phyloP scores from a whole-genome alignment of 2,888 invertebrate genomes.

The Galerucella pusilla region DNA sequence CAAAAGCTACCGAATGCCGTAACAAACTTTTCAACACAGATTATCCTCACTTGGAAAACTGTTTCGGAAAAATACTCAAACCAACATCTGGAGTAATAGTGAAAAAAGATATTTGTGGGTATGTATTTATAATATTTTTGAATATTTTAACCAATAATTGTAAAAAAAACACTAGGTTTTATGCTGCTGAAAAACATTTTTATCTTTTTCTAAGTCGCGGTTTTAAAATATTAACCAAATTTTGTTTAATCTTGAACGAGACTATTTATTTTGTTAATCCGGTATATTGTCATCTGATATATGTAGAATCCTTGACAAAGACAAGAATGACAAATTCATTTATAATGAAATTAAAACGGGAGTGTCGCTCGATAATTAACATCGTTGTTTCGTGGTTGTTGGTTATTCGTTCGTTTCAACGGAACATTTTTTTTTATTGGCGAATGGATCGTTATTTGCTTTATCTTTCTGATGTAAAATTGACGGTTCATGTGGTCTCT shows the following conservation, averaged over 20 bases:
- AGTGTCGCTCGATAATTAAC: conserved; percentile 10
- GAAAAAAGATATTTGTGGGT: conserved; percentile 43
- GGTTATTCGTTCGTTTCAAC: background rate
- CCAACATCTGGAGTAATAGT: conserved; percentile 32
- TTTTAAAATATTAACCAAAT: no score
- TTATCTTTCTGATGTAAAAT: no score
- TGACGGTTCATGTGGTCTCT: no score
- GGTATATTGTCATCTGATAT: no score
- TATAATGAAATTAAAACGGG: conserved; percentile 19
- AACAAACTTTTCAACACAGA: conserved; percentile 18
- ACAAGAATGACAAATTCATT: background rate
- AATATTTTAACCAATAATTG: background rate
- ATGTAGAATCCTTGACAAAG: no score
- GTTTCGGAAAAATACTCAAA: conserved; percentile 42
- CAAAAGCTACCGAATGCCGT: conserved; percentile 29
- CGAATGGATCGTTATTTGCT: no score
- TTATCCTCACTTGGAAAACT: conserved; percentile 23
- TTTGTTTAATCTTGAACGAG: no score
- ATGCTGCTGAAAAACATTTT: no score
- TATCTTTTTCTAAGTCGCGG: no score
- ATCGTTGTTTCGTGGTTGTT: conserved; percentile 14
- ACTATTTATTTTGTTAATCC: no score
- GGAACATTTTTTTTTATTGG: background rate
- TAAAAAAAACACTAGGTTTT: background rate
- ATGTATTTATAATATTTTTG: conserved; percentile 24